Percentiles rank a stretch among this genome's conserved stretches.
These are phyloP conservation scores for Eupithecia centaureata DNA, from an alignment of 2,888 invertebrate species.

Conservation along the genomic window DNA sequence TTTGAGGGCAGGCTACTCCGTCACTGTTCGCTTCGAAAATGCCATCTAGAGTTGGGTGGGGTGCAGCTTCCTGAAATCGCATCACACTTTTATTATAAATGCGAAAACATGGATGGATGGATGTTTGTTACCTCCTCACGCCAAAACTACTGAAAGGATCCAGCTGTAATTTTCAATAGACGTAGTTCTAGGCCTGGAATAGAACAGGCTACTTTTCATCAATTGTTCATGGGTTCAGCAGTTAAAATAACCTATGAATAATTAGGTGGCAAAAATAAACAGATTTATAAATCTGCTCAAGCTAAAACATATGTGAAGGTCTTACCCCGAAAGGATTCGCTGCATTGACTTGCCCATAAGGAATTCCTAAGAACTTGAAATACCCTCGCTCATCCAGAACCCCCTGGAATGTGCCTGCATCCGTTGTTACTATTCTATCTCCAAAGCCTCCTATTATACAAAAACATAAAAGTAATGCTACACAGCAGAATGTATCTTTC, in stretches of 20 bases:
- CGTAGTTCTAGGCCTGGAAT: too few species aligned
- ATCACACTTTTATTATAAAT: too few species aligned
- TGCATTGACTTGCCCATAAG: conserved; percentile 51
- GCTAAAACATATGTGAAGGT: not conserved
- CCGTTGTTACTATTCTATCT: conserved; percentile 45
- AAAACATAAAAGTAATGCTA: not conserved
- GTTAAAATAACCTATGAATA: too few species aligned
- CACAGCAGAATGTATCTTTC: not conserved
- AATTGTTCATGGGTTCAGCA: too few species aligned
- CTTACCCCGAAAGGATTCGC: conserved; percentile 58
- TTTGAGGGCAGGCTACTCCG: conserved; percentile 61
- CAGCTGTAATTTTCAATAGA: too few species aligned
- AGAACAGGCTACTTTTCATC: too few species aligned
- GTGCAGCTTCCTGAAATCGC: conserved; percentile 51
- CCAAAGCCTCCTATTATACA: not conserved
- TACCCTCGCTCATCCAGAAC: conserved; percentile 52
- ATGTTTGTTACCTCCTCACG: too few species aligned
- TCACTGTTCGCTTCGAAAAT: conserved; percentile 59
- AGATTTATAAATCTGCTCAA: too few species aligned
- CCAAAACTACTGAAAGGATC: too few species aligned
- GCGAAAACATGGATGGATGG: too few species aligned
- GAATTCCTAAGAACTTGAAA: conserved; percentile 56
- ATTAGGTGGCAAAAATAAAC: too few species aligned
- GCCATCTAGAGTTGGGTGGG: conserved; percentile 50
- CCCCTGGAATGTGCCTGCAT: conserved; percentile 49